These are phyloP conservation scores for Sebastes elongatus DNA, from an alignment of 2,797 vertebrate species.

Conservation along the genomic window DNA sequence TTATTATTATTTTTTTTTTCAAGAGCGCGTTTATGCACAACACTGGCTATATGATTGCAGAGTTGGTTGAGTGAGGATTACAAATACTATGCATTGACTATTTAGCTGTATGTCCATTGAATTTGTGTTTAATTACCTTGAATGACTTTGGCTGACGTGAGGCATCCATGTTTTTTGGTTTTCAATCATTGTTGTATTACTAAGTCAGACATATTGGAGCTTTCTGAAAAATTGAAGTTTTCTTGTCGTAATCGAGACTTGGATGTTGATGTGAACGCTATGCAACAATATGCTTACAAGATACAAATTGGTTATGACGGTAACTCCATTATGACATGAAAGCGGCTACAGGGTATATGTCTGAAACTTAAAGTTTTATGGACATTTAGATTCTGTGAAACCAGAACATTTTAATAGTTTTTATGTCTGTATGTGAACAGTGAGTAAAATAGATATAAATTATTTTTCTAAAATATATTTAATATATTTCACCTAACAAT, in stretches of 20 bases:
- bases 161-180: not conserved
- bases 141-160: not conserved
- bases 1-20: too few relatives aligned
- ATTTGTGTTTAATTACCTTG: not conserved
- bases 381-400: not conserved
- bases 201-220: not conserved
- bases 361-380: not conserved
- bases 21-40: too few relatives aligned
- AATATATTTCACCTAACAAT: not conserved
- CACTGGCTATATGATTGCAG: not conserved
- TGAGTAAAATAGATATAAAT: not conserved
- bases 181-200: not conserved
- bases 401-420: not conserved
- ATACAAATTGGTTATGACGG: constrained; percentile 1
- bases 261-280: not conserved
- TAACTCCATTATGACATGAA: constrained; percentile 1
- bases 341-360: not conserved
- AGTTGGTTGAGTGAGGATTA: not conserved
- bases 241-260: not conserved
- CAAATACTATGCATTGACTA: not conserved
- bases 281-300: not conserved
- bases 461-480: not conserved
- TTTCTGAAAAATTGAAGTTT: not conserved
- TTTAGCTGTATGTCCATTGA: not conserved
- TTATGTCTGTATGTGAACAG: not conserved